These are phyloP conservation scores for Lasioglossum morio DNA, from an alignment of 2,888 invertebrate species.

Conservation along the genomic window DNA sequence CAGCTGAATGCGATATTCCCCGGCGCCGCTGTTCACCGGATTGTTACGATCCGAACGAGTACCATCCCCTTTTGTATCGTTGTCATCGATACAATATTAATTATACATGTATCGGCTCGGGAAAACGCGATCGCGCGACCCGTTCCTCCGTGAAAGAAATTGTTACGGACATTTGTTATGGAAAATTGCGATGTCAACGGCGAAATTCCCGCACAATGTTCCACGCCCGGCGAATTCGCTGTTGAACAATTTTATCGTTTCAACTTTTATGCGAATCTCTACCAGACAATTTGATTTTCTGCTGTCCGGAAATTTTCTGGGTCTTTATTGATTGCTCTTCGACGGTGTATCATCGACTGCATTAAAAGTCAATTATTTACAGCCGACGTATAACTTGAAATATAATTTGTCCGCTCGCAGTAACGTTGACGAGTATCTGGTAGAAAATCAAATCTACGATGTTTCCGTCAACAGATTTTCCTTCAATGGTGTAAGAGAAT, in stretches of 20 bases:
- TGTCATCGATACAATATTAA: conserved; percentile 5
- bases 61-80: background rate
- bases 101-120: background rate
- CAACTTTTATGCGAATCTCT: background rate
- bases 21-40: background rate
- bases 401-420: background rate
- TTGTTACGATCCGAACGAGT: conserved; percentile 5
- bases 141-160: conserved; percentile 1
- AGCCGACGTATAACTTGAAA: no score
- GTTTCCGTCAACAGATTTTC: background rate
- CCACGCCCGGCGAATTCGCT: background rate
- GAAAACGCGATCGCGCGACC: background rate
- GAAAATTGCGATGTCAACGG: conserved; percentile 2
- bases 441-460: background rate
- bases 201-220: background rate
- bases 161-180: background rate
- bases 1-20: conserved; percentile 16
- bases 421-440: background rate
- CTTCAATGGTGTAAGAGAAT: background rate
- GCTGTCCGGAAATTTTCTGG: background rate
- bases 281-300: background rate
- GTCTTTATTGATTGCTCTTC: background rate
- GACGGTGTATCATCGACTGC: no score
- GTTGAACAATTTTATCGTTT: background rate
- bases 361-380: no score